Evolutionary conservation across 2,113 vertebrate species (phyloP).

Genomic region (Hemiprocne comata): DNA sequence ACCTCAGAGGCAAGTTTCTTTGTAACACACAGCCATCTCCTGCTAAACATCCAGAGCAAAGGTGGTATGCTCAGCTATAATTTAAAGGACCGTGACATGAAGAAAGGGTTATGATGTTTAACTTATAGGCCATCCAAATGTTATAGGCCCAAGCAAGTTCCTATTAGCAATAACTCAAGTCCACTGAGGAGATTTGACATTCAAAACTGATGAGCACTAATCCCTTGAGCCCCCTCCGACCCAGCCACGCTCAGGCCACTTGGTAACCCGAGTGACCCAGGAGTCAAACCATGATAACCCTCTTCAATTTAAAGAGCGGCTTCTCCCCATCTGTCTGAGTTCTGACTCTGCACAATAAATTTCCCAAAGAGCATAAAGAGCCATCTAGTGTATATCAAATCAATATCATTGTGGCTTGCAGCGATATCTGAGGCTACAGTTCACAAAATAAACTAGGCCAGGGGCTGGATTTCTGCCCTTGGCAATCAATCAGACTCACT

Average conservation of each 20-base stretch:
- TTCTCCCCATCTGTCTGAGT: constrained; percentile 77
- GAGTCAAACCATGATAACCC: constrained; percentile 83
- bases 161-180: constrained; percentile 85
- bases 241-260: constrained; percentile 80
- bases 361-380: constrained; percentile 85
- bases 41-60: constrained; percentile 65
- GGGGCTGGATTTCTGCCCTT: constrained; percentile 84
- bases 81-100: constrained; percentile 75
- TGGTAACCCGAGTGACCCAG: constrained; percentile 79
- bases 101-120: constrained; percentile 82
- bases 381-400: constrained; percentile 88
- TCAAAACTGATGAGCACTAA: constrained; percentile 82
- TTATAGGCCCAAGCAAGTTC: constrained; percentile 79
- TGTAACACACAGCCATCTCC: neutral
- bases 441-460: constrained; percentile 87
- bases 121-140: constrained; percentile 85
- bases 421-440: constrained; percentile 84
- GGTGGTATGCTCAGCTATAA: constrained; percentile 73
- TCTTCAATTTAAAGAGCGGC: constrained; percentile 84
- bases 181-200: constrained; percentile 81
- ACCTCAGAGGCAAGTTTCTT: constrained; percentile 46
- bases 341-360: constrained; percentile 85
- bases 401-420: constrained; percentile 84
- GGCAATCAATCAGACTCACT: constrained; percentile 84
- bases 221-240: constrained; percentile 77